These are phyloP conservation scores for Heliconius eleuchia DNA, from an alignment of 1,140 invertebrate genomes.

Conservation along the genomic window DNA sequence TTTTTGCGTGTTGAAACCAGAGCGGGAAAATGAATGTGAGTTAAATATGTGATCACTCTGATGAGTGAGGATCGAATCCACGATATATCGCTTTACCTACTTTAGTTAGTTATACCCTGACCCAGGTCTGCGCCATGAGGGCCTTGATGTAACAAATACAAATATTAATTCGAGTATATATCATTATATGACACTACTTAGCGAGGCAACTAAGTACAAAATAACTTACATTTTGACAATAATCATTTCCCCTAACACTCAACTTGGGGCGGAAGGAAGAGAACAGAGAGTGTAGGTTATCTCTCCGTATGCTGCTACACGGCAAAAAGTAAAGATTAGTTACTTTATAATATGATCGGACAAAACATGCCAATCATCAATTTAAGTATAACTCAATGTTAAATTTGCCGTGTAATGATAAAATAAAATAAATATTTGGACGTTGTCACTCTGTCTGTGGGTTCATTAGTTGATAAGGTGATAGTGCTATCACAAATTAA, in stretches of 20 bases:
- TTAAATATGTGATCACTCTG: too few relatives aligned
- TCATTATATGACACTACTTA: too few relatives aligned
- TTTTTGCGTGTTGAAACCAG: background rate
- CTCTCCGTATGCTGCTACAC: too few relatives aligned
- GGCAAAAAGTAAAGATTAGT: too few relatives aligned
- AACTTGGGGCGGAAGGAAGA: too few relatives aligned
- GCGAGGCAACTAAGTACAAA: too few relatives aligned
- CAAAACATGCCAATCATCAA: background rate
- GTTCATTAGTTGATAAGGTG: constrained; percentile 7
- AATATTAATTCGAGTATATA: too few relatives aligned
- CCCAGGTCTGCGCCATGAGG: background rate
- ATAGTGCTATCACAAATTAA: constrained; percentile 6
- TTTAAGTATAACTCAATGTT: background rate
- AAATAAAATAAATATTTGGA: background rate
- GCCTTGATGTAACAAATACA: background rate
- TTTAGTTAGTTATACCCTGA: too few relatives aligned
- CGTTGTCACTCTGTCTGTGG: background rate
- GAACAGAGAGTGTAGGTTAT: too few relatives aligned
- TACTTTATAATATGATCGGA: too few relatives aligned
- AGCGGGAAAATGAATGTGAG: background rate
- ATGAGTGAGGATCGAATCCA: background rate
- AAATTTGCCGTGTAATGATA: background rate
- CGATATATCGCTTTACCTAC: background rate
- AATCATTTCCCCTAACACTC: too few relatives aligned
- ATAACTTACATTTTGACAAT: too few relatives aligned